phyloP scores from a whole-genome alignment of 2,797 vertebrate species.

The Morelia viridis region DNA sequence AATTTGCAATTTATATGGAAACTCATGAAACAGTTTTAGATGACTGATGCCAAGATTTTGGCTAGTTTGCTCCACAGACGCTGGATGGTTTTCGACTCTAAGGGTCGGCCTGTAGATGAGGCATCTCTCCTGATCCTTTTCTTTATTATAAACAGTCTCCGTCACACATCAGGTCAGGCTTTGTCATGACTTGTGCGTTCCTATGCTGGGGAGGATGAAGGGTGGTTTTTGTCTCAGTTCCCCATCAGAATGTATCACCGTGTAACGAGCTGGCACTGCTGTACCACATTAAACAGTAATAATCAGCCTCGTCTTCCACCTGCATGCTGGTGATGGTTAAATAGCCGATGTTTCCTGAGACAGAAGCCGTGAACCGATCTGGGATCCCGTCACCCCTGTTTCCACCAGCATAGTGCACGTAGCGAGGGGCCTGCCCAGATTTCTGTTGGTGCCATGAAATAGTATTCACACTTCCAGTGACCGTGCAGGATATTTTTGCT shows the following conservation, averaged over 20 bases:
- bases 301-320: neutral
- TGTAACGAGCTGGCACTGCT: neutral
- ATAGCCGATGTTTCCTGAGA: neutral
- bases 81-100: too few species aligned
- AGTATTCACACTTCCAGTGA: rapidly evolving
- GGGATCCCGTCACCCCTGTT: neutral
- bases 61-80: too few species aligned
- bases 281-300: neutral
- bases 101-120: too few species aligned
- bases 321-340: neutral
- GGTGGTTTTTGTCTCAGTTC: neutral
- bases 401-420: neutral
- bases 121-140: neutral
- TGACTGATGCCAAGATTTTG: too few species aligned
- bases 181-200: too few species aligned
- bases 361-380: neutral
- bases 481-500: neutral
- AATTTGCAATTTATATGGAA: too few species aligned
- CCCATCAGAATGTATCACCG: neutral
- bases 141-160: too few species aligned
- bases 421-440: neutral
- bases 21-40: too few species aligned
- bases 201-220: too few species aligned
- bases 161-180: too few species aligned
- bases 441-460: neutral